Percentiles rank a stretch among this genome's conserved stretches.
Evolutionary conservation across 2,797 vertebrate species (phyloP).

Genomic region (Parambassis ranga): DNA sequence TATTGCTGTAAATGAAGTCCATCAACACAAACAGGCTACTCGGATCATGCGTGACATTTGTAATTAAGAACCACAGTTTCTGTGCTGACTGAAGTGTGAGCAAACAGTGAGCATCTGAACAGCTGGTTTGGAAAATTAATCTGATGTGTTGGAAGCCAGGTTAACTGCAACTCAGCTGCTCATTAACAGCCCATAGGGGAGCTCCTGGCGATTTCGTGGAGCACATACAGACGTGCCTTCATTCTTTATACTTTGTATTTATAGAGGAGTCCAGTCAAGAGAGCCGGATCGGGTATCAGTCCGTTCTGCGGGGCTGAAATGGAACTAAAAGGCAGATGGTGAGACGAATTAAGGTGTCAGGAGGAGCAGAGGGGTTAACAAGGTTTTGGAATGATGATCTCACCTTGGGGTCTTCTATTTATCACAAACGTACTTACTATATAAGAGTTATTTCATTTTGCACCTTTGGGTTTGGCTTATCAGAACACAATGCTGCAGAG

Average conservation of each 20-base stretch:
- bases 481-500: not conserved
- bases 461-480: not conserved
- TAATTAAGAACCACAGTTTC: conserved; percentile 48
- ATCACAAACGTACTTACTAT: not conserved
- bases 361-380: conserved; percentile 54
- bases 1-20: conserved; percentile 44
- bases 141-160: conserved; percentile 27
- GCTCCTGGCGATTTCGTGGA: conserved; percentile 41
- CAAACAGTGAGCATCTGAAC: conserved; percentile 4
- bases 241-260: conserved; percentile 58
- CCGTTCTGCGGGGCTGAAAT: conserved; percentile 48
- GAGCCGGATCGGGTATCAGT: conserved; percentile 57
- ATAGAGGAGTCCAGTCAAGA: conserved; percentile 36
- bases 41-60: conserved; percentile 34
- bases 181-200: conserved; percentile 40
- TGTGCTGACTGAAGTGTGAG: conserved; percentile 16
- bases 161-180: conserved; percentile 50
- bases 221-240: conserved; percentile 22
- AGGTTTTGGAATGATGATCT: conserved; percentile 39
- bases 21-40: conserved; percentile 34
- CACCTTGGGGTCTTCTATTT: conserved; percentile 21
- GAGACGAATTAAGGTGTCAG: conserved; percentile 49
- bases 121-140: conserved; percentile 55
- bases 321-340: conserved; percentile 66
- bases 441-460: conserved; percentile 1